phyloP scores from a whole-genome alignment of 1,140 invertebrate species.

The Drosophila sturtevanti region DNA sequence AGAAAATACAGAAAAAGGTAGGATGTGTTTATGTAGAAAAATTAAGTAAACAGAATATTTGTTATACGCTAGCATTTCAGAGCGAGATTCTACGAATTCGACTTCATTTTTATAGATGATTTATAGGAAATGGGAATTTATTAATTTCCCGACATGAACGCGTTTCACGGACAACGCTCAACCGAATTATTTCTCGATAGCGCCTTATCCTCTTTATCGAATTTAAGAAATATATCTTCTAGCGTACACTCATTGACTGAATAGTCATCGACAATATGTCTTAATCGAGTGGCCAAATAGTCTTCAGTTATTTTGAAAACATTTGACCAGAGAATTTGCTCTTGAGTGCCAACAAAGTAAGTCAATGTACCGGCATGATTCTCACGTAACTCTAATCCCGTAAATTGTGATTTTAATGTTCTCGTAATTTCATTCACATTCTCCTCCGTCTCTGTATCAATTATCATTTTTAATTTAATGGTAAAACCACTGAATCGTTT shows the following conservation, averaged over 20 bases:
- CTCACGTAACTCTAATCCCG: conserved; percentile 57
- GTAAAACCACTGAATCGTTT: conserved; percentile 84
- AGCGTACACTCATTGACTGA: conserved; percentile 80
- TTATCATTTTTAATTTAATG: conserved; percentile 79
- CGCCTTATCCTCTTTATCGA: conserved; percentile 47
- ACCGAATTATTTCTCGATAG: conserved; percentile 20
- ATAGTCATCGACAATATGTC: conserved; percentile 69
- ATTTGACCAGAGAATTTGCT: conserved; percentile 68
- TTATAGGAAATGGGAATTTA: conserved; percentile 14
- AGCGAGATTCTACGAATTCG: no score
- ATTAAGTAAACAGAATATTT: conserved; percentile 7
- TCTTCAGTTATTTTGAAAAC: conserved; percentile 62
- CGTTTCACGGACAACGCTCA: not conserved
- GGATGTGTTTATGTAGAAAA: no score
- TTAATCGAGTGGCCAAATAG: conserved; percentile 29
- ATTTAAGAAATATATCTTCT: conserved; percentile 81
- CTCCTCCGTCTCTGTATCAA: conserved; percentile 45
- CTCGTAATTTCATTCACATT: conserved; percentile 55
- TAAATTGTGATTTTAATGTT: conserved; percentile 51
- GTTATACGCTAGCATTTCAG: no score
- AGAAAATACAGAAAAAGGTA: no score
- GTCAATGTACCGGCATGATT: conserved; percentile 74
- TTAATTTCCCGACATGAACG: no score
- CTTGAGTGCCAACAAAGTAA: conserved; percentile 65
- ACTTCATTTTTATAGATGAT: not conserved